A percentile compares a stretch with the other conserved stretches of the same genome.
Evolutionary conservation across 2,888 invertebrate genomes (phyloP).

Genomic region (Dryomyza anilis): DNA sequence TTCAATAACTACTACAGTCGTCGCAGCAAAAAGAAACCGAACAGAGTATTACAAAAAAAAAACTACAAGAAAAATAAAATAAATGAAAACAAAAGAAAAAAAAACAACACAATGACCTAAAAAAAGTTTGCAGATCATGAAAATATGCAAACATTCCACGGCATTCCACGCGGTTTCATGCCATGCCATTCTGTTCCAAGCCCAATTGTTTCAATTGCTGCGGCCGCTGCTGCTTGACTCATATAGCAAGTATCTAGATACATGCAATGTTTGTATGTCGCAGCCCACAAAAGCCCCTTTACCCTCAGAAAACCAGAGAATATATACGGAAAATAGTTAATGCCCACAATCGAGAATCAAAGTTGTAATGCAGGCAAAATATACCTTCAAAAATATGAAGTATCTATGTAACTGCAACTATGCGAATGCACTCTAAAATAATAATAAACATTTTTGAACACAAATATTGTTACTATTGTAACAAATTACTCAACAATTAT

Average conservation of each 20-base stretch:
- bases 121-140: conserved; percentile 23
- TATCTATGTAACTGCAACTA: too few species aligned
- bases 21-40: not conserved
- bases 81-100: not conserved
- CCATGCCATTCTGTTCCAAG: conserved; percentile 8
- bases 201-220: not conserved
- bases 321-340: too few species aligned
- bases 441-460: too few species aligned
- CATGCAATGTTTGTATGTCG: not conserved
- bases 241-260: not conserved
- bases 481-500: conserved; percentile 8
- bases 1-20: not conserved
- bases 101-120: conserved; percentile 9
- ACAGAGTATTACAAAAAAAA: not conserved
- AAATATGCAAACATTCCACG: conserved; percentile 16
- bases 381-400: too few species aligned
- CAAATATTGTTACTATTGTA: too few species aligned
- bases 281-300: not conserved
- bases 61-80: not conserved
- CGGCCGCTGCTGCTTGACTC: not conserved
- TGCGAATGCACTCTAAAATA: too few species aligned
- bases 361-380: too few species aligned
- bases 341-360: too few species aligned
- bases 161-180: not conserved
- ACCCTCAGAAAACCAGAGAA: not conserved